These are phyloP conservation scores for Allolobophora icterica DNA, from an alignment of 2,888 invertebrate genomes.

Conservation along the genomic window DNA sequence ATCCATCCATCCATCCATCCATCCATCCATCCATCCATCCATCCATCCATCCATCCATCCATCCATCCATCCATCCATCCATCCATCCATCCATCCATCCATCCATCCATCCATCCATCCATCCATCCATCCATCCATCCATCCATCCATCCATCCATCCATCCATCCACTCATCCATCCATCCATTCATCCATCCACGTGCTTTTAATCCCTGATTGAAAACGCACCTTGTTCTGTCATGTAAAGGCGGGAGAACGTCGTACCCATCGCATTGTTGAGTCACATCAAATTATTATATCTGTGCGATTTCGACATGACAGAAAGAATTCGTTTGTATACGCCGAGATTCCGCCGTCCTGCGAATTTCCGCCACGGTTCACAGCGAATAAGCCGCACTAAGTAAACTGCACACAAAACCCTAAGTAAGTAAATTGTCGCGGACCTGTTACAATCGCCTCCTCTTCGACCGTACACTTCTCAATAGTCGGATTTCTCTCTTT, in stretches of 20 bases:
- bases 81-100: too few relatives aligned
- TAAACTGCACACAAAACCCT: not conserved
- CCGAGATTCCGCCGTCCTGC: not conserved
- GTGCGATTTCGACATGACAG: not conserved
- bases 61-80: too few relatives aligned
- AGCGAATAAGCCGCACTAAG: not conserved
- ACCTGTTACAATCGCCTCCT: not conserved
- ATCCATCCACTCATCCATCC: too few relatives aligned
- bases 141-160: too few relatives aligned
- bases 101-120: too few relatives aligned
- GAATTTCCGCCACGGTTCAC: not conserved
- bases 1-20: too few relatives aligned
- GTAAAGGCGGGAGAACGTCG: not conserved
- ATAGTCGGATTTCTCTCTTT: conserved; percentile 1
- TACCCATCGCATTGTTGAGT: not conserved
- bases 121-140: too few relatives aligned
- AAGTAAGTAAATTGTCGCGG: too few relatives aligned
- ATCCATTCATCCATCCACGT: not conserved
- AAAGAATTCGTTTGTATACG: not conserved
- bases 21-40: too few relatives aligned
- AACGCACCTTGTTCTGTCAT: not conserved
- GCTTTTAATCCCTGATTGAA: not conserved
- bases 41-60: too few relatives aligned
- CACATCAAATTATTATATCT: not conserved
- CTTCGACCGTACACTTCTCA: not conserved